Evolutionary conservation across 2,888 invertebrate genomes (phyloP).

Genomic region (Girardia tigrina): DNA sequence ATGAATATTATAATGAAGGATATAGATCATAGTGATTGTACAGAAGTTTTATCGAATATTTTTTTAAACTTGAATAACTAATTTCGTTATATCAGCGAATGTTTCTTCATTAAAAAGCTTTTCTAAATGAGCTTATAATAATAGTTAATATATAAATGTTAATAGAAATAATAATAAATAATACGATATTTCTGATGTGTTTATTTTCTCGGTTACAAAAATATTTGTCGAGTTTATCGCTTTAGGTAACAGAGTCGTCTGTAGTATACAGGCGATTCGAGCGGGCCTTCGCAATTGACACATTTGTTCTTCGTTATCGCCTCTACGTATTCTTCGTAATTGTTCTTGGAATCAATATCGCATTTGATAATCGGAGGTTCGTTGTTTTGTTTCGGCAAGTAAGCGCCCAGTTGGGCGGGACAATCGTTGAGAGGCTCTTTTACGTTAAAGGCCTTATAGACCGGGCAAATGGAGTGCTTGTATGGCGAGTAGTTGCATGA

Average conservation of each 20-base stretch:
- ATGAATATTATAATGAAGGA: too few species aligned
- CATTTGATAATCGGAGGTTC: neutral
- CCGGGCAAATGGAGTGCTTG: neutral
- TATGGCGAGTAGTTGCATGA: neutral
- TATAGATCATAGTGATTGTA: too few species aligned
- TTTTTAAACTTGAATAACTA: too few species aligned
- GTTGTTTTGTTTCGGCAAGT: neutral
- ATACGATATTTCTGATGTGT: too few species aligned
- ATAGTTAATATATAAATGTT: neutral
- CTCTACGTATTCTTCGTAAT: neutral
- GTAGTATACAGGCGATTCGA: neutral
- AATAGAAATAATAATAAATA: neutral
- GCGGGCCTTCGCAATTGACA: neutral
- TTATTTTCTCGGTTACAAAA: neutral
- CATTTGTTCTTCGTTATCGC: neutral
- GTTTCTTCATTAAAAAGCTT: neutral
- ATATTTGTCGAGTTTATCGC: neutral
- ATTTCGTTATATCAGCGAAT: neutral
- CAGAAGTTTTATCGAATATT: too few species aligned
- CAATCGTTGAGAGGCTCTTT: neutral
- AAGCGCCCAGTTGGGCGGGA: neutral
- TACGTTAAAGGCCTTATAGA: neutral
- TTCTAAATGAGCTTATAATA: neutral
- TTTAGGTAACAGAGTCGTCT: neutral
- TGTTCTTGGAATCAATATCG: neutral